Conservation (phyloP, 2,113 vertebrate species). For the Dolichotis patagonum region DNA sequence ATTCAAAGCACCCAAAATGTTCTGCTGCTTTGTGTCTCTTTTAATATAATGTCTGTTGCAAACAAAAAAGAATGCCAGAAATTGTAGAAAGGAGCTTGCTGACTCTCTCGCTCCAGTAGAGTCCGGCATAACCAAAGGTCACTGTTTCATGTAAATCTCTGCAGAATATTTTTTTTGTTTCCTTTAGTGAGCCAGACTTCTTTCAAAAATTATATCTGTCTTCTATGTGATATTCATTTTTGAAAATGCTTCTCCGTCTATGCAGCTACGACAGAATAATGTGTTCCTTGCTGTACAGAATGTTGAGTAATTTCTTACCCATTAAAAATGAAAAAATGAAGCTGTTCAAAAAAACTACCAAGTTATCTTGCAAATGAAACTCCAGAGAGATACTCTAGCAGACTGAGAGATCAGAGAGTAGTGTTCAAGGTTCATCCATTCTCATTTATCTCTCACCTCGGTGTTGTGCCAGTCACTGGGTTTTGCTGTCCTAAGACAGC, state of each 20-base stretch:
- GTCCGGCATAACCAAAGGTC: constrained; percentile 7
- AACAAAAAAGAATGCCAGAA: not conserved
- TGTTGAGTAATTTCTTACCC: constrained; percentile 82
- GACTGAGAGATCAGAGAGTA: constrained; percentile 67
- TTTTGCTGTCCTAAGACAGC: constrained; percentile 75
- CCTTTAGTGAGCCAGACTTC: constrained; percentile 78
- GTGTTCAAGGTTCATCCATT: constrained; percentile 61
- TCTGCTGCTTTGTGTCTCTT: not conserved
- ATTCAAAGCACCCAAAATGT: not conserved
- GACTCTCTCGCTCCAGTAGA: not conserved
- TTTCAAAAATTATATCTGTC: constrained; percentile 80
- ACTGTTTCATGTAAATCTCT: constrained; percentile 69
- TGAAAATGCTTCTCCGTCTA: constrained; percentile 81
- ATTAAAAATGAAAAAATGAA: constrained; percentile 84
- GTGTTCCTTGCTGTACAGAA: constrained; percentile 82
- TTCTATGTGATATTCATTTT: constrained; percentile 82
- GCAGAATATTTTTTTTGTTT: constrained; percentile 72
- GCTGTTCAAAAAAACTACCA: constrained; percentile 80
- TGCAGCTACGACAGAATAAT: constrained; percentile 84
- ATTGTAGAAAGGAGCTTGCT: constrained; percentile 16
- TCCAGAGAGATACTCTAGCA: constrained; percentile 63
- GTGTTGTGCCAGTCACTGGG: constrained; percentile 71
- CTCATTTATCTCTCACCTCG: constrained; percentile 75
- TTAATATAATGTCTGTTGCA: not conserved
- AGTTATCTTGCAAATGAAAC: constrained; percentile 78